phyloP scores from a whole-genome alignment of 2,797 vertebrate genomes.

The Cyprinodon diabolis region DNA sequence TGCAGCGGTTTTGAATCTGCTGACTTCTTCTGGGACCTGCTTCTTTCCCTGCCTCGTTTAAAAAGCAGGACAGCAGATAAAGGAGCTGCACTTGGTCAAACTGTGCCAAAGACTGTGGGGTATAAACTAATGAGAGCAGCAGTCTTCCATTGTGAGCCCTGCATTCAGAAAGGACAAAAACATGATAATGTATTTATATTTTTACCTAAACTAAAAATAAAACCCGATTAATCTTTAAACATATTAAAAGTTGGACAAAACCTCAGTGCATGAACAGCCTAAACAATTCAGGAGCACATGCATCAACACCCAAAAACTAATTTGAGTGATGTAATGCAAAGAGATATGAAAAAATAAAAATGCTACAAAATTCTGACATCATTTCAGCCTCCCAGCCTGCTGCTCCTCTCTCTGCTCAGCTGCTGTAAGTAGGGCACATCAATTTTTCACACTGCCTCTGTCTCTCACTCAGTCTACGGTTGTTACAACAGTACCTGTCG shows the following conservation, averaged over 20 bases:
- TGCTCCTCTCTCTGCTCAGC: constrained; percentile 59
- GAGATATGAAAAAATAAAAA: constrained; percentile 24
- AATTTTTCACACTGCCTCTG: constrained; percentile 72
- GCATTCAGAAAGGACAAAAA: constrained; percentile 4
- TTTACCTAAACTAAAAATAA: not conserved
- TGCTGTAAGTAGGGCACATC: constrained; percentile 78
- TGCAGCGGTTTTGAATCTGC: constrained; percentile 63
- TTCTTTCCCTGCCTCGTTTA: constrained; percentile 60
- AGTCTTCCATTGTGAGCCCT: constrained; percentile 15
- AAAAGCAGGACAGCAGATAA: constrained; percentile 58
- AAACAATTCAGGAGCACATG: constrained; percentile 35
- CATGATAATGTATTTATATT: not conserved
- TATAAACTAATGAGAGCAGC: constrained; percentile 66
- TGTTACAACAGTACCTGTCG: constrained; percentile 64
- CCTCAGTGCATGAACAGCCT: constrained; percentile 19
- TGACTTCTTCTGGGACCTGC: constrained; percentile 69
- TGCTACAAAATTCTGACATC: constrained; percentile 67
- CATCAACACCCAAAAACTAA: constrained; percentile 49
- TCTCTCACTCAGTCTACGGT: constrained; percentile 63
- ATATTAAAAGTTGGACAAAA: constrained; percentile 33
- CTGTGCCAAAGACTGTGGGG: constrained; percentile 42
- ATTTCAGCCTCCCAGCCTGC: constrained; percentile 53
- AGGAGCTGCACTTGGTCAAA: constrained; percentile 65
- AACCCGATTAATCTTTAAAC: not conserved
- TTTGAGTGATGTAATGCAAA: constrained; percentile 60